Conservation (phyloP, 2,113 vertebrate species). For the Ageneiosus marmoratus region DNA sequence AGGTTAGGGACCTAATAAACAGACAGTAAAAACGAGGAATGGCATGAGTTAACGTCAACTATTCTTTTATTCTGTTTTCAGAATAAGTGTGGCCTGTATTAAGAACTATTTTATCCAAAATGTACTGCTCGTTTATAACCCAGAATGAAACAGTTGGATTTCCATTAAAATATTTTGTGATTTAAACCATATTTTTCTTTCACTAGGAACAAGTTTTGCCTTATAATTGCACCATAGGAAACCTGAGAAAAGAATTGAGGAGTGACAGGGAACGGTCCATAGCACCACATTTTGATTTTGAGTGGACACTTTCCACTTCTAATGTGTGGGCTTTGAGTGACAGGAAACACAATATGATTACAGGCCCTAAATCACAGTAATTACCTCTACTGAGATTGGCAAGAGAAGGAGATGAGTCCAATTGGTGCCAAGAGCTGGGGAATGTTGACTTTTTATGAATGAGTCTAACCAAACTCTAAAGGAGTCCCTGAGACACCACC, state of each 20-base stretch:
- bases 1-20: neutral
- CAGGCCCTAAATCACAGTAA: conserved; percentile 54
- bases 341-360: conserved; percentile 52
- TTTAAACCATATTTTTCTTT: neutral
- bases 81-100: neutral
- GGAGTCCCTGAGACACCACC: conserved; percentile 27
- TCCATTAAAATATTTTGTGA: neutral
- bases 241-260: neutral
- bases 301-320: conserved; percentile 39
- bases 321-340: conserved; percentile 46
- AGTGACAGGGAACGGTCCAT: conserved; percentile 5
- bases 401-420: conserved; percentile 39
- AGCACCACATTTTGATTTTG: conserved; percentile 27
- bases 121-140: neutral
- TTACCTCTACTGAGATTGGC: conserved; percentile 50
- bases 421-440: conserved; percentile 32
- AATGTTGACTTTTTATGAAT: conserved; percentile 50
- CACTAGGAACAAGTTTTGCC: neutral
- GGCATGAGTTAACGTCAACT: neutral
- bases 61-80: neutral
- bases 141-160: neutral
- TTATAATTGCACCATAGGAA: neutral
- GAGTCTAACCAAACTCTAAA: conserved; percentile 38
- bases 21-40: neutral
- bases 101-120: neutral